Evolutionary conservation across 2,888 invertebrate species (phyloP), one percentile per base, ranked within the genome.

Genomic region (Prenolepis imparis): DNA sequence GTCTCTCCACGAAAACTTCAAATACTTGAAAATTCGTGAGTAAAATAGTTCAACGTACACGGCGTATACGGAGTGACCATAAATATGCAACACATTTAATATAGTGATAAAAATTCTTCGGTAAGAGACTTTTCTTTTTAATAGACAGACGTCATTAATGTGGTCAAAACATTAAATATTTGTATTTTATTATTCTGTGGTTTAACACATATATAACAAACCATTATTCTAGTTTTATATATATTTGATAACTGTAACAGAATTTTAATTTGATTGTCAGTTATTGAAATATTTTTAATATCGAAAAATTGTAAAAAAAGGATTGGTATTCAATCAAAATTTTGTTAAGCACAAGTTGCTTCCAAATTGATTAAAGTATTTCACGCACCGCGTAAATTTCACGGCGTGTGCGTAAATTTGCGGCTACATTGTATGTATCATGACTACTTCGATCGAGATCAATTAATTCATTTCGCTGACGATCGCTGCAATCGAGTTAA

Each of bases 401-500:
- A 55, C 9, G 15, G 70, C 74, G 28, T 63, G 64, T 63, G 36
- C 52, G 57, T 57, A 64, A 77, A 75, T 78, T 73, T 85, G 67
- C 61, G 83, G 83, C 36, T 55, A 81, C 72, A 84, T 59, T 70
- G 78, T 84, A 72, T 68, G 66, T 74, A 80, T 78, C 52, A 72
- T 57, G 70, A 39, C 64, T 64, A 66, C 24, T 75, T 41, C 24
- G 52, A 32, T 48, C 52, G 68, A 81, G 67, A 88, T 88, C 85
- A 85, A 89, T 89, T 86, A 83, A 89, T 89, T 83, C 84, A 86
- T 87, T 87, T 89, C 81, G 78, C 74, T 66, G 61, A 75, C 80
- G 77, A 84, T 88, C 82, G 84, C 82, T 61, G 84, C 86, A 89
- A 88, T 87, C 84, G 81, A 68, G 84, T 89, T 89, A 87, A 85